Percentiles rank a stretch among this genome's conserved stretches.
Conservation (phyloP, 2,888 invertebrate species). For the Euproctis similis region DNA sequence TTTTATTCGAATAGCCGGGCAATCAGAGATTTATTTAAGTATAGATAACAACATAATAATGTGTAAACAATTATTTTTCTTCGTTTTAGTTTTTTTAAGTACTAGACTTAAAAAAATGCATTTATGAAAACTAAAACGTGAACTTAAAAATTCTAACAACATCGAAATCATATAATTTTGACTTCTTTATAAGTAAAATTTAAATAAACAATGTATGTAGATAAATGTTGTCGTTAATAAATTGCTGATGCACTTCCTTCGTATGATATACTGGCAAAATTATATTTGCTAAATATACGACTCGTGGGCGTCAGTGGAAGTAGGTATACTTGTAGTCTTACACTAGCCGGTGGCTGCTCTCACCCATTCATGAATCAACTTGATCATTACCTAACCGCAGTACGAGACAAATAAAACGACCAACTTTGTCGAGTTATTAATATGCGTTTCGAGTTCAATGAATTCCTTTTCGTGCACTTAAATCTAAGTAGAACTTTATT, state of each 20-base stretch:
- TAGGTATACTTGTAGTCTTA: conserved; percentile 37
- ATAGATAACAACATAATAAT: too few species aligned
- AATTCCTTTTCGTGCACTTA: conserved; percentile 51
- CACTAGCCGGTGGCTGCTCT: conserved; percentile 43
- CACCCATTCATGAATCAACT: conserved; percentile 75
- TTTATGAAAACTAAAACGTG: too few species aligned
- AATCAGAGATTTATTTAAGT: too few species aligned
- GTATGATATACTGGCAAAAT: conserved; percentile 62
- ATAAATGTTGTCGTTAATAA: too few species aligned
- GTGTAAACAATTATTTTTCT: too few species aligned
- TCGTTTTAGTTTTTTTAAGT: too few species aligned
- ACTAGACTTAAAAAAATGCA: too few species aligned
- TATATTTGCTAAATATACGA: conserved; percentile 64
- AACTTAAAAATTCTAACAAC: too few species aligned
- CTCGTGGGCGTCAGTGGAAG: conserved; percentile 44
- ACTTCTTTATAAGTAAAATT: conserved; percentile 10
- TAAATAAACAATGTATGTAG: too few species aligned
- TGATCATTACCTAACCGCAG: conserved; percentile 67
- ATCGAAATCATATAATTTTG: conserved; percentile 2
- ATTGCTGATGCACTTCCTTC: conserved; percentile 59
- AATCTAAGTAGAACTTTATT: too few species aligned
- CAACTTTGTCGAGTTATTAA: conserved; percentile 67
- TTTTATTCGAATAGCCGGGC: too few species aligned
- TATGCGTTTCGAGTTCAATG: conserved; percentile 71
- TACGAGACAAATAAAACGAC: conserved; percentile 62